Evolutionary conservation across 2,888 invertebrate species (phyloP).

Genomic region (Coleophora deauratella): DNA sequence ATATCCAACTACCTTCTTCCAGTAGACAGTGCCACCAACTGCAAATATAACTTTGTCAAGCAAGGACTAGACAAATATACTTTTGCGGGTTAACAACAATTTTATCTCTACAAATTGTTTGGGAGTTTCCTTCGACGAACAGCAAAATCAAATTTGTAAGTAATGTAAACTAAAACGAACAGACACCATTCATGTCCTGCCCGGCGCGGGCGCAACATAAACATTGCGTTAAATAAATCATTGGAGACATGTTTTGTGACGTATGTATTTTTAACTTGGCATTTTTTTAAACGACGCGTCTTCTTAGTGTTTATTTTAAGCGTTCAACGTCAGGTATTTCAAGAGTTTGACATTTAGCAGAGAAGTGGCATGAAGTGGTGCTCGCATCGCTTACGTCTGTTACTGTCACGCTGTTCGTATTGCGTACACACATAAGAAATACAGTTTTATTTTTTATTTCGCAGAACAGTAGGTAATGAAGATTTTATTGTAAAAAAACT

Average conservation of each 20-base stretch:
- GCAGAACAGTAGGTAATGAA: no score
- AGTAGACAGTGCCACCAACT: conserved; percentile 6
- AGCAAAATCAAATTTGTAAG: conserved; percentile 17
- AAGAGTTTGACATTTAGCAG: no score
- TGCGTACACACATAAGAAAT: no score
- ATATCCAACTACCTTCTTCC: conserved; percentile 6
- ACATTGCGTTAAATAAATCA: conserved; percentile 67
- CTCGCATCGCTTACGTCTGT: no score
- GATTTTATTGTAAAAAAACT: no score
- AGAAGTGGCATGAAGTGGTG: no score
- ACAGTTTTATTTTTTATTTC: no score
- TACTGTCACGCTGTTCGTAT: no score
- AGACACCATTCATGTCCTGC: conserved; percentile 50
- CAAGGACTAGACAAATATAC: conserved; percentile 18
- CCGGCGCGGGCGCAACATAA: conserved; percentile 40
- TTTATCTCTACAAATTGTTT: no score
- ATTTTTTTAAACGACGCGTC: conserved; percentile 22
- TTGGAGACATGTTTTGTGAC: conserved; percentile 51
- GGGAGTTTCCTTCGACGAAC: no score
- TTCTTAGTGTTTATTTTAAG: conserved; percentile 7
- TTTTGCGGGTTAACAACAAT: not conserved
- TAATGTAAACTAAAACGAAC: conserved; percentile 48
- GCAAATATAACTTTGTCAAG: conserved; percentile 29
- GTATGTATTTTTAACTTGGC: conserved; percentile 41
- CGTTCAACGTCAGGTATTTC: no score